Evolutionary conservation across 2,113 vertebrate species (phyloP).

Genomic region (Corythaeola cristata): DNA sequence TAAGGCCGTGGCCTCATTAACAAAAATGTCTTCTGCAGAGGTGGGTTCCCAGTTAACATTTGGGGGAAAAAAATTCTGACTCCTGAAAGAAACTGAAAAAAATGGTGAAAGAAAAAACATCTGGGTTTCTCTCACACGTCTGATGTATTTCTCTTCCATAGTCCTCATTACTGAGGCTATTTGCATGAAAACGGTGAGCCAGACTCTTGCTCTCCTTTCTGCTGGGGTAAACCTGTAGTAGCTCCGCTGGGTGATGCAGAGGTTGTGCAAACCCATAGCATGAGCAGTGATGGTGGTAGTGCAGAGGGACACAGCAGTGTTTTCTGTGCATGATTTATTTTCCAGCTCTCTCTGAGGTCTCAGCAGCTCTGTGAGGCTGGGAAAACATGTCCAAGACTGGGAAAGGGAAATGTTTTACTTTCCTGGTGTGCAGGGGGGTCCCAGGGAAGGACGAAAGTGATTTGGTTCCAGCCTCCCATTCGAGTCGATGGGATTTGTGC

Average conservation of each 20-base stretch:
- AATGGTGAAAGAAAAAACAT: background rate
- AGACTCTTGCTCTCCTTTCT: background rate
- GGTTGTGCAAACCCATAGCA: rapidly evolving
- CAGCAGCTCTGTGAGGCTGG: background rate
- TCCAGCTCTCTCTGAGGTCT: constrained; percentile 7
- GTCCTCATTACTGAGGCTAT: background rate
- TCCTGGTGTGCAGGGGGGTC: background rate
- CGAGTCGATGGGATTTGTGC: background rate
- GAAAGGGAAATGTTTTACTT: background rate
- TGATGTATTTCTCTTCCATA: background rate
- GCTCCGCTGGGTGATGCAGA: rapidly evolving
- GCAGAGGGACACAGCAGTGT: background rate
- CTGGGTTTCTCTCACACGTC: background rate
- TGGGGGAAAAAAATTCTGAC: background rate
- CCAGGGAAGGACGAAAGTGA: background rate
- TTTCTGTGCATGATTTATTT: constrained; percentile 26
- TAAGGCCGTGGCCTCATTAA: constrained; percentile 59
- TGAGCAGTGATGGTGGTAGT: background rate
- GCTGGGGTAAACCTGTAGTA: background rate
- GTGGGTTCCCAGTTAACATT: constrained; percentile 3
- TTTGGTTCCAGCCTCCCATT: background rate
- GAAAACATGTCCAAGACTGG: background rate
- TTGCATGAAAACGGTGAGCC: background rate
- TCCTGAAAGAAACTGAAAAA: background rate
- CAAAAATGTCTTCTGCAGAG: constrained; percentile 20